Evolutionary conservation across 2,797 vertebrate genomes (phyloP).

Genomic region (Premnoplex brunnescens): DNA sequence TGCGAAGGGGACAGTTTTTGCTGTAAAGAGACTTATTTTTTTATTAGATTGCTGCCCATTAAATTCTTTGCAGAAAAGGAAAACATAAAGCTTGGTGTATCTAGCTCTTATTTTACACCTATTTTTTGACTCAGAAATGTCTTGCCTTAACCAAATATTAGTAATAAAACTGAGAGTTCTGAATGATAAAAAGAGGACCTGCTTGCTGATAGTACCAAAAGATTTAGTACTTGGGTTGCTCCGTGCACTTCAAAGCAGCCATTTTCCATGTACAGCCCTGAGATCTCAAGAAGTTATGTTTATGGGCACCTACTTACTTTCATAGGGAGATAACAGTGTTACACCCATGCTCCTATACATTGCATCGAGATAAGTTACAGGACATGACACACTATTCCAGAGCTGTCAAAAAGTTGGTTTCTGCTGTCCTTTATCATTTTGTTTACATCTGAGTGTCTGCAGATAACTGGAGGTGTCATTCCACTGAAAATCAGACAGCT

Average conservation of each 20-base stretch:
- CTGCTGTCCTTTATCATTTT: neutral
- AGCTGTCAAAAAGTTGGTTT: neutral
- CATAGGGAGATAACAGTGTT: neutral
- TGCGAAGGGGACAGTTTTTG: neutral
- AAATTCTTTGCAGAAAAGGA: neutral
- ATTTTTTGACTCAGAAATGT: neutral
- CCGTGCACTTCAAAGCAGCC: neutral
- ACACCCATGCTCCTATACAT: fast-evolving
- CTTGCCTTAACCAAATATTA: neutral
- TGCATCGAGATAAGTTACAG: neutral
- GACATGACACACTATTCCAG: neutral
- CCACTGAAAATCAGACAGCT: neutral
- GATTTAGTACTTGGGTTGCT: neutral
- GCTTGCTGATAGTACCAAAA: neutral
- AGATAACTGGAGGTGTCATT: slow-evolving; percentile 13
- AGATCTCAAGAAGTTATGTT: neutral
- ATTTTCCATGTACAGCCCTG: neutral
- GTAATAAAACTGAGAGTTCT: neutral
- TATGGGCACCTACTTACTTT: neutral
- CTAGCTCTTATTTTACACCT: neutral
- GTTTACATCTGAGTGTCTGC: neutral
- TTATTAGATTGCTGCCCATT: neutral
- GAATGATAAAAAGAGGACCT: neutral
- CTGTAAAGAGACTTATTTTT: neutral
- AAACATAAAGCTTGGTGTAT: neutral